Evolutionary conservation across 2,888 invertebrate species (phyloP), one percentile per base, ranked within the genome.

Genomic region (Pseudeuparius sepicola): DNA sequence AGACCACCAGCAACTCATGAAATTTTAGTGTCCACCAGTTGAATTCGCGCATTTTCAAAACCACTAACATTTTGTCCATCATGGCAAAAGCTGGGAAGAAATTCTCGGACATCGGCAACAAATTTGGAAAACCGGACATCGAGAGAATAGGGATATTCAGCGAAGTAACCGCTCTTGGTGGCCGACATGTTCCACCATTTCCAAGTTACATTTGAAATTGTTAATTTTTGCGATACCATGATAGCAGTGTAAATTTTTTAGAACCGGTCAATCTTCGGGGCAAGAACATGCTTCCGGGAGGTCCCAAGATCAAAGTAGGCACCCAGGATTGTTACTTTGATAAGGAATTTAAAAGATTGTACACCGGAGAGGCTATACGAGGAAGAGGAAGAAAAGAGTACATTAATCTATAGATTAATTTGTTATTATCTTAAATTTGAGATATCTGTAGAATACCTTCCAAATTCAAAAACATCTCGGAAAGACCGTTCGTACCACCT

Each of bases 271-370:
- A 20, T 11, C 39, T 26, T 1, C 56, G 55, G 45, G 54, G 56
- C 1, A 44, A 41, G 9, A 59, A 58, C 38, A 54, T 64, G 47
- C 42, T 57, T 17, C 49, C 55, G 6, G 56, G 52, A 6, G 55
- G 55, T 1, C 50, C 52, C 2, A 64, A 64, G 49, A 47, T 46
- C n/a, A 65, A 61, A 49, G 47, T 48, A 26, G 65, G 58, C 1
- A 57, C 53, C 7, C 57, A 57, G 27, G 58, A 61, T 36, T 61
- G 63, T 24, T 66, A 68, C 37, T 70, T 71, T 43, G 66, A 67
- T 3, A 45, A 51, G 24, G 50, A 58, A 39, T 66, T 64, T 41
- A 58, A 53, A 40, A 50, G 70, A 31, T 41, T 68, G 18, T 68
- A 63, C 44, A 48, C 49, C 12, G 67, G 65, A 1, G 70, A 59